Percentiles rank a stretch among this genome's conserved stretches.
These are phyloP conservation scores for Philaethria dido DNA, from an alignment of 2,888 invertebrate genomes.

Conservation along the genomic window DNA sequence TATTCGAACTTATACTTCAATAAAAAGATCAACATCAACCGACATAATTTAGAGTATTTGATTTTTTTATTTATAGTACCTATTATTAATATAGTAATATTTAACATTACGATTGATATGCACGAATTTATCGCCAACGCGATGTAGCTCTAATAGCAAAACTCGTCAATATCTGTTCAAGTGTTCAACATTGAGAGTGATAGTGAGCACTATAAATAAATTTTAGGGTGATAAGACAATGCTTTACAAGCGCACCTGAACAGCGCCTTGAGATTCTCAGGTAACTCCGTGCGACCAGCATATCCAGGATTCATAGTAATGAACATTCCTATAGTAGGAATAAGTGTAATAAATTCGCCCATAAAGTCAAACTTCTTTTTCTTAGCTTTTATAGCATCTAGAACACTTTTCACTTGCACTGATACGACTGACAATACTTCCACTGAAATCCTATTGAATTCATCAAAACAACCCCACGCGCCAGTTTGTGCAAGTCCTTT, in stretches of 20 bases:
- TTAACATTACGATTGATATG: too few species aligned
- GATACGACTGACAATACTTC: slow-evolving; percentile 98
- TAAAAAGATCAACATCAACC: too few species aligned
- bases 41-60: too few species aligned
- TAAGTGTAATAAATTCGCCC: slow-evolving; percentile 90
- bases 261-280: slow-evolving; percentile 90
- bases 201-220: background rate
- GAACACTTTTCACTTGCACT: slow-evolving; percentile 94
- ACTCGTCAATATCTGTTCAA: too few species aligned
- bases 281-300: slow-evolving; percentile 94
- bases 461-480: slow-evolving; percentile 98
- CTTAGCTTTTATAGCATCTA: slow-evolving; percentile 93
- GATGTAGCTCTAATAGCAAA: too few species aligned
- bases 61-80: too few species aligned
- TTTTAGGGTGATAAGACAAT: background rate
- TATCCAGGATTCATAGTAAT: slow-evolving; percentile 99
- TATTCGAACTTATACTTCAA: too few species aligned
- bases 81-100: too few species aligned
- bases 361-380: slow-evolving; percentile 92
- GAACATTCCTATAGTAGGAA: slow-evolving; percentile 93
- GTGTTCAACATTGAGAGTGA: too few species aligned
- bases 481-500: slow-evolving; percentile 94
- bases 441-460: slow-evolving; percentile 97
- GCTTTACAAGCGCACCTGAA: slow-evolving; percentile 70
- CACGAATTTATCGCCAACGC: too few species aligned